Evolutionary conservation across 2,888 invertebrate species (phyloP), one percentile per base, ranked within the genome.

Genomic region (Notodonta ziczac): DNA sequence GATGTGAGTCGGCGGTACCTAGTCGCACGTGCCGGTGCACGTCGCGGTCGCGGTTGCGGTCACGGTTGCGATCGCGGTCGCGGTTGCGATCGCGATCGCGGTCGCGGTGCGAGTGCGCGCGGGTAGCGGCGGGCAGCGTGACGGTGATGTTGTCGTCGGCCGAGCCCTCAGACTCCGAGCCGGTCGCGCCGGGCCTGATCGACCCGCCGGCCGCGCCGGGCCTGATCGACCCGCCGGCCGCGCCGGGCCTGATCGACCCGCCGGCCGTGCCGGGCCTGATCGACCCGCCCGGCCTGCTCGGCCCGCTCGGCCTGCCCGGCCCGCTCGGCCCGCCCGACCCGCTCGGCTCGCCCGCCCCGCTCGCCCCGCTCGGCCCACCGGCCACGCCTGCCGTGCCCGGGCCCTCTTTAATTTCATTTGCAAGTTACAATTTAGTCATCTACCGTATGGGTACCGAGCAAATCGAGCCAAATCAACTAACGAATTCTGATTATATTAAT

Each of bases 101-200:
- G 66, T 71, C 59, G 62, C 65, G 67, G 82, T 84, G 62, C 64
- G 66, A 61, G 67, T 60, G 70, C 63, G 56, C 56, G 42, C 56
- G 56, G 13, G 42, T 24, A 12, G 83, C 77, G 57, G 79, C 92
- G 67, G 95, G 95, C 86, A 95, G 91, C 70, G 90, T 94, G 69
- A 95, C 94, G 59, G 94, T 94, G 78, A 95, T 94, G 87, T 95
- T 94, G 87, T 95, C 94, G 76, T 93, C 94, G 60, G 83, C 94
- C 54, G 95, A 95, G 59, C 89, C 94, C 81, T 95, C 95, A 53
- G 94, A 94, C 74, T 94, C 93, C 60, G 87, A 86, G 83, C 69
- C 80, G 74, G 69, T 80, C 74, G 63, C 79, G 80, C 57, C 60
- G 72, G 24, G 24, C 24, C 24, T 24, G 24, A 1, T 24, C 24